Conservation (phyloP, 2,888 invertebrate species). For the Zeuzera pyrina region DNA sequence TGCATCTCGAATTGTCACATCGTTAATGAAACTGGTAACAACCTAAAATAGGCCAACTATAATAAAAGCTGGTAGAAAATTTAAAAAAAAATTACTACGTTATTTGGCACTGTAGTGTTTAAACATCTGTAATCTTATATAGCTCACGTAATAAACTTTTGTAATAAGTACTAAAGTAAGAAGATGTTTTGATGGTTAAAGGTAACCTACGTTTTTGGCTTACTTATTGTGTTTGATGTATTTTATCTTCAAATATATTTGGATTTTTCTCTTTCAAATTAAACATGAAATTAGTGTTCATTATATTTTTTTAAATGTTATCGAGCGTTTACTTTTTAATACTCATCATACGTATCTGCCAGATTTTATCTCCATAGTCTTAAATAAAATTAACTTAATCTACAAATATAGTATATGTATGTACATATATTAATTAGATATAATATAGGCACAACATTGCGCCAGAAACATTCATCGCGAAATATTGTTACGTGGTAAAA, state of each 20-base stretch:
- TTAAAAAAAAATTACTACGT: conserved; percentile 51
- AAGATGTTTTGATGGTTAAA: conserved; percentile 60
- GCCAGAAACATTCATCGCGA: conserved; percentile 70
- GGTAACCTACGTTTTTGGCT: conserved; percentile 71
- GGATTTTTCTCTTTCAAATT: conserved; percentile 17
- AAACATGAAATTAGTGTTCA: too few relatives aligned
- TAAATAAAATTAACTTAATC: conserved; percentile 67
- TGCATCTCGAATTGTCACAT: conserved; percentile 62
- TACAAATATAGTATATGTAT: conserved; percentile 57
- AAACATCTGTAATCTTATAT: conserved; percentile 36
- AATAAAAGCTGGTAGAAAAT: conserved; percentile 53
- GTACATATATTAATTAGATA: conserved; percentile 48
- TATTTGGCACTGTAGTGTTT: conserved; percentile 67
- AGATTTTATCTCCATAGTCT: conserved; percentile 57
- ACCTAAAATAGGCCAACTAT: conserved; percentile 61
- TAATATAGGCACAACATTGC: conserved; percentile 56
- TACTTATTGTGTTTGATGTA: conserved; percentile 40
- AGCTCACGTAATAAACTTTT: conserved; percentile 28
- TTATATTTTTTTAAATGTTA: too few relatives aligned
- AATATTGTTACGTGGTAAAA: conserved; percentile 67
- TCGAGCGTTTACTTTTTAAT: too few relatives aligned
- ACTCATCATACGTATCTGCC: too few relatives aligned
- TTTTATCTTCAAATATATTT: conserved; percentile 28
- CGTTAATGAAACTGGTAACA: conserved; percentile 66
- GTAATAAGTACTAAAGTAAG: conserved; percentile 47